Evolutionary conservation across 2,797 vertebrate genomes (phyloP).

Genomic region (Chelon labrosus): DNA sequence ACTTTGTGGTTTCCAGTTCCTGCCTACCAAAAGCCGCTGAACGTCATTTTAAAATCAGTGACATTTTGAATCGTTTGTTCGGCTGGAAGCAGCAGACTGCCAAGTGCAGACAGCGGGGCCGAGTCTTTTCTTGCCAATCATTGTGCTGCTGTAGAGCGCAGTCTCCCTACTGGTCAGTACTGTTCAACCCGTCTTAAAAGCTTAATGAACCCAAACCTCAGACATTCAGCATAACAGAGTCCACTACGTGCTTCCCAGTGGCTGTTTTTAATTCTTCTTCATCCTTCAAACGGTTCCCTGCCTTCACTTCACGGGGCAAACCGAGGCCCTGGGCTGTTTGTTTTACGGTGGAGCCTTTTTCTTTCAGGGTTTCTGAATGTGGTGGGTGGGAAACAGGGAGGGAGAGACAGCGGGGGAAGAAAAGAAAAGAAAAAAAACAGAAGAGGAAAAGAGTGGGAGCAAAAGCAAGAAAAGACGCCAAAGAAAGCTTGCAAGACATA

Average conservation of each 20-base stretch:
- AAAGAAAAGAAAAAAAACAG: slow-evolving; percentile 12
- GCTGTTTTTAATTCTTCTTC: slow-evolving; percentile 1
- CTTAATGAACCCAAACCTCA: slow-evolving; percentile 57
- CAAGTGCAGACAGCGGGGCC: slow-evolving; percentile 47
- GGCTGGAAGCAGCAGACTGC: slow-evolving; percentile 18
- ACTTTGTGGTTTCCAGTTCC: slow-evolving; percentile 8
- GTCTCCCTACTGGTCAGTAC: slow-evolving; percentile 33
- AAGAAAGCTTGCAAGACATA: slow-evolving; percentile 49
- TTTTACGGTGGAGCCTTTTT: slow-evolving; percentile 47
- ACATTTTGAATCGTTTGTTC: slow-evolving; percentile 20
- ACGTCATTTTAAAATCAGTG: neutral
- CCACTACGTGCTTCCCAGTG: slow-evolving; percentile 35
- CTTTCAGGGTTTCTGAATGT: slow-evolving; percentile 44
- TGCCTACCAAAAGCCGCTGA: neutral
- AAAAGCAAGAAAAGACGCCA: slow-evolving; percentile 20
- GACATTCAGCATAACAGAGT: slow-evolving; percentile 28
- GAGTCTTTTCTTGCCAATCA: slow-evolving; percentile 43
- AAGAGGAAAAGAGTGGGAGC: slow-evolving; percentile 15
- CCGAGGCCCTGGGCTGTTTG: slow-evolving; percentile 59
- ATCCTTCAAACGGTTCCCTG: slow-evolving; percentile 43
- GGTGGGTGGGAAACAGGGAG: slow-evolving; percentile 53
- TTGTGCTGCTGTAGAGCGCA: slow-evolving; percentile 32
- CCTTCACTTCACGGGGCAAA: slow-evolving; percentile 26
- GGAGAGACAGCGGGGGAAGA: slow-evolving; percentile 5
- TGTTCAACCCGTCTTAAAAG: slow-evolving; percentile 48